Evolutionary conservation across 1,140 invertebrate species (phyloP).

Genomic region (Meloidogyne floridensis): DNA sequence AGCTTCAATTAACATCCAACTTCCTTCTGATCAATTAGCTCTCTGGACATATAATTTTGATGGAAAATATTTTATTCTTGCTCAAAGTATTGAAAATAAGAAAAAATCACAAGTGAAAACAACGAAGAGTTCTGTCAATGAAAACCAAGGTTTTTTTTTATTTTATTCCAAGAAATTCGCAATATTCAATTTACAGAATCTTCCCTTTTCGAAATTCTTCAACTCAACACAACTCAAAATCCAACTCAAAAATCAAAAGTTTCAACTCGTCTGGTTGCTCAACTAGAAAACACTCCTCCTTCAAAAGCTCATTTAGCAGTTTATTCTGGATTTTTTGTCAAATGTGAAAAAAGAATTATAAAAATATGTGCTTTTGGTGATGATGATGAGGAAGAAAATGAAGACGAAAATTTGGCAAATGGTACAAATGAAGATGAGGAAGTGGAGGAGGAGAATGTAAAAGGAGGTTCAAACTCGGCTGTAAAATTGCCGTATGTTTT

Average conservation of each 20-base stretch:
- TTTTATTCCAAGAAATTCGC: too few relatives aligned
- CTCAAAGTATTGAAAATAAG: not conserved
- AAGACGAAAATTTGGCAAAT: not conserved
- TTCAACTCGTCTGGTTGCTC: not conserved
- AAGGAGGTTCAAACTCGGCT: not conserved
- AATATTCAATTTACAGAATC: not conserved
- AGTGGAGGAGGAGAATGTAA: not conserved
- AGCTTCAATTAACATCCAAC: not conserved
- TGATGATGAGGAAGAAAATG: not conserved
- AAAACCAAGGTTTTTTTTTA: not conserved
- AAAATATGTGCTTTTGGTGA: constrained; percentile 14
- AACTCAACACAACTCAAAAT: not conserved
- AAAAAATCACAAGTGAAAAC: too few relatives aligned
- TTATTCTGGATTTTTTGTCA: constrained; percentile 16
- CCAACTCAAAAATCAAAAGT: not conserved
- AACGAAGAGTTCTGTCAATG: too few relatives aligned
- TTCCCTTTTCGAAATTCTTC: constrained; percentile 6
- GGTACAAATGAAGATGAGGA: not conserved
- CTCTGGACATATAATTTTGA: not conserved
- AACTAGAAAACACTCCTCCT: not conserved
- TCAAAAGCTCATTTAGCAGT: constrained; percentile 19
- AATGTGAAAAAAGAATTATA: constrained; percentile 14
- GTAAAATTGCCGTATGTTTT: constrained; percentile 4
- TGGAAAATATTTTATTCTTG: constrained; percentile 4
- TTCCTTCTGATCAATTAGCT: not conserved